Evolutionary conservation across 2,797 vertebrate genomes (phyloP), one percentile per base, ranked within the genome.

Genomic region (Chaetophractus vellerosus): DNA sequence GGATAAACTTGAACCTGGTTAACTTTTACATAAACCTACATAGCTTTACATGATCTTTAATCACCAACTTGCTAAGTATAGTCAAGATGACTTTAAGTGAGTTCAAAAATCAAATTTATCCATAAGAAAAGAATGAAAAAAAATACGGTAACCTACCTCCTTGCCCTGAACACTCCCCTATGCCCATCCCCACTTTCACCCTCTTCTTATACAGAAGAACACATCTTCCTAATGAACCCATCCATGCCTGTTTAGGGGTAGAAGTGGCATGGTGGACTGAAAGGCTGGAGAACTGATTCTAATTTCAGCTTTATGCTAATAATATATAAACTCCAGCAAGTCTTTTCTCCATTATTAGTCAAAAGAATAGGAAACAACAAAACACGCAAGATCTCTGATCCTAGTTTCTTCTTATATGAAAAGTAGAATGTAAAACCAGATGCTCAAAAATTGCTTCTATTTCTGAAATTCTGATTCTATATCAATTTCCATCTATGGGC

Each of bases 401-500:
- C 61, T 28, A 36, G 36, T 76, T 83, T 91, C 16, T 23, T 93
- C 45, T 93, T 36, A 38, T 38, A 41, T 90, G 10, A 90, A 94
- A 92, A 93, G 86, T 33, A 82, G 9, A 82, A 82, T 33, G 24
- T 83, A 92, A 91, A 74, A n/a, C 18, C 61, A 91, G 69, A 75
- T 89, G 33, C 41, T 64, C 31, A 84, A 38, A 90, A 78, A 72
- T 69, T 26, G 21, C 38, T 93, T 87, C 15, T n/a, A 86, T 33
- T 80, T 93, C 48, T 93, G 61, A 93, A 93, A 91, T 95, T 85
- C n/a, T 74, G 76, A 75, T 91, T 83, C 64, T 31, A 28, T 68
- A 57, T 66, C 48, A 45, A 9, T 33, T 87, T 88, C 45, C 16
- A 92, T 87, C n/a, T 57, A 36, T 50, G 31, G 2, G 9, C 24